Evolutionary conservation across 2,113 vertebrate species (phyloP).

Genomic region (Hepsetus odoe): DNA sequence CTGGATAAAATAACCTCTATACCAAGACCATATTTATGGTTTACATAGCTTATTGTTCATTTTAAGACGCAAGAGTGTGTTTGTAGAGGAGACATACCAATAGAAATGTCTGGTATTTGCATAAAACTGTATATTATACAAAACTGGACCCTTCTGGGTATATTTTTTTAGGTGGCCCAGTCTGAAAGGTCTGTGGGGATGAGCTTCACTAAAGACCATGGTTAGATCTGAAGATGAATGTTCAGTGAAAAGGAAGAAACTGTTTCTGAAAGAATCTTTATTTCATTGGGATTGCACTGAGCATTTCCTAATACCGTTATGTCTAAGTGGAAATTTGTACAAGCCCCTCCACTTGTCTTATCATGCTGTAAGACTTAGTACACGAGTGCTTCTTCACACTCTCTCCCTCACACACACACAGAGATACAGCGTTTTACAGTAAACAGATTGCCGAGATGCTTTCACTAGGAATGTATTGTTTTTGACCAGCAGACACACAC

Average conservation of each 20-base stretch:
- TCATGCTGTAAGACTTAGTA: conserved; percentile 42
- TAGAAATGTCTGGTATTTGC: no score
- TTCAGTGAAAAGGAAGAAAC: not conserved
- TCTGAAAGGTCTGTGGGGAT: no score
- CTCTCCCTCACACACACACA: not conserved
- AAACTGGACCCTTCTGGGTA: no score
- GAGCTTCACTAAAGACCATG: not conserved
- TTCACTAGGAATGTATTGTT: conserved; percentile 35
- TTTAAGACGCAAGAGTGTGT: no score
- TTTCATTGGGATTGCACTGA: conserved; percentile 9
- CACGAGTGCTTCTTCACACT: not conserved
- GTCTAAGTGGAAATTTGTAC: conserved; percentile 6
- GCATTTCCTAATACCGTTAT: not conserved
- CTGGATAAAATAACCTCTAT: no score
- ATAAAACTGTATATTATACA: no score
- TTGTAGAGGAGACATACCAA: no score
- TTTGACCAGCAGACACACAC: not conserved
- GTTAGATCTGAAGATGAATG: not conserved
- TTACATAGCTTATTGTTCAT: no score
- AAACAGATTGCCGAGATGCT: conserved; percentile 31
- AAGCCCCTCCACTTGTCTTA: conserved; percentile 4
- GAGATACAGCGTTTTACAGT: conserved; percentile 17
- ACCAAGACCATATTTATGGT: no score
- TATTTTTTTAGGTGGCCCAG: no score
- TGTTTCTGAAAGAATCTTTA: conserved; percentile 35